Percentiles rank a stretch among this genome's conserved stretches.
phyloP scores from a whole-genome alignment of 2,797 vertebrate genomes.

The Hemitrygon akajei region DNA sequence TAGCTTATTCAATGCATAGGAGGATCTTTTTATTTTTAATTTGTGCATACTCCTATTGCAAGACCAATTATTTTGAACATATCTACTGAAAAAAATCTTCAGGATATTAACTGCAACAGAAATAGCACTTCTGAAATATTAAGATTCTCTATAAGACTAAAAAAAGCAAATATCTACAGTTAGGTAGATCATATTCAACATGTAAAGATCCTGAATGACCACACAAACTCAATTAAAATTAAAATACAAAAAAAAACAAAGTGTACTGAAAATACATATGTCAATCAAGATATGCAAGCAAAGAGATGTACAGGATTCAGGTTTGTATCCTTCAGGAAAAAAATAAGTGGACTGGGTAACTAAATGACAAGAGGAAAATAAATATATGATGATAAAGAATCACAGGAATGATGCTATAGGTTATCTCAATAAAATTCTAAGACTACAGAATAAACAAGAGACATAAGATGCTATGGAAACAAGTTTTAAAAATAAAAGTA shows the following conservation, averaged over 20 bases:
- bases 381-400: neutral
- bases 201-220: neutral
- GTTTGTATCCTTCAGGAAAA: neutral
- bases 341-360: neutral
- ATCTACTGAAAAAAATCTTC: neutral
- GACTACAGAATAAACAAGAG: neutral
- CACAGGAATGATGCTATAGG: neutral
- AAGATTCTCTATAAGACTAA: neutral
- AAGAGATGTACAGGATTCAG: neutral
- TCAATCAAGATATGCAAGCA: neutral
- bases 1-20: too few species aligned
- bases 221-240: neutral
- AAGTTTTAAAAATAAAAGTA: neutral
- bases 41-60: neutral
- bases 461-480: neutral
- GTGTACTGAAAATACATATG: neutral
- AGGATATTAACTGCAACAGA: neutral
- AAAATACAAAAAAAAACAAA: neutral
- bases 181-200: neutral
- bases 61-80: neutral
- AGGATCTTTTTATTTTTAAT: neutral
- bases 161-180: neutral
- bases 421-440: neutral
- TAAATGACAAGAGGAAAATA: neutral
- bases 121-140: neutral